Conservation (phyloP, 2,113 vertebrate species). For the Chamaea fasciata region DNA sequence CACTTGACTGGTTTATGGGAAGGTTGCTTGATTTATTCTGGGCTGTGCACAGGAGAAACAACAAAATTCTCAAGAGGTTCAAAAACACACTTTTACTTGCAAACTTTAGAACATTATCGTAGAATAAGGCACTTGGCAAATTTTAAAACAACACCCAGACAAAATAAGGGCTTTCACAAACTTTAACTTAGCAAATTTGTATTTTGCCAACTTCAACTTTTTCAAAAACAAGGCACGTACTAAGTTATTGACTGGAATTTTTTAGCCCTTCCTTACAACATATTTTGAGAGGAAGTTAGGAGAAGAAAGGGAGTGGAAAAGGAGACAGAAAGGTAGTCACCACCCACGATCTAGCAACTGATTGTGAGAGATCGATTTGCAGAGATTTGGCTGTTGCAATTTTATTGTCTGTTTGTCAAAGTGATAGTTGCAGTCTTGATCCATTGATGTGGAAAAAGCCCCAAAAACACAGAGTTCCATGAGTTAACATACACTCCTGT, state of each 20-base stretch:
- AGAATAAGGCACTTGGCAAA: background rate
- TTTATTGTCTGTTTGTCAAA: background rate
- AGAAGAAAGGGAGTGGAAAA: background rate
- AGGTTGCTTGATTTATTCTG: background rate
- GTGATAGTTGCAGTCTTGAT: background rate
- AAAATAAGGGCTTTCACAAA: background rate
- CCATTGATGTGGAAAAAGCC: background rate
- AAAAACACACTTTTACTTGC: background rate
- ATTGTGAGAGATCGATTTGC: no score
- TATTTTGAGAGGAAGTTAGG: background rate
- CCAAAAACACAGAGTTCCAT: background rate
- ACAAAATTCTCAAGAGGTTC: background rate
- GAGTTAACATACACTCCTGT: background rate
- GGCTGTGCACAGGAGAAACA: background rate
- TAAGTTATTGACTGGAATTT: background rate
- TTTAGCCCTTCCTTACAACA: background rate
- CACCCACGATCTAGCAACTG: background rate
- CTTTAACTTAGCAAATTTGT: background rate
- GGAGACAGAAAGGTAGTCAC: background rate
- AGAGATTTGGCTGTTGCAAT: background rate
- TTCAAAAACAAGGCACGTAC: background rate
- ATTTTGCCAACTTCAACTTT: background rate
- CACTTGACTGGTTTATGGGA: background rate
- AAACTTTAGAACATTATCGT: background rate
- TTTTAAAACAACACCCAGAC: background rate